phyloP scores from a whole-genome alignment of 2,797 vertebrate species.

The Aulostomus chinensis region DNA sequence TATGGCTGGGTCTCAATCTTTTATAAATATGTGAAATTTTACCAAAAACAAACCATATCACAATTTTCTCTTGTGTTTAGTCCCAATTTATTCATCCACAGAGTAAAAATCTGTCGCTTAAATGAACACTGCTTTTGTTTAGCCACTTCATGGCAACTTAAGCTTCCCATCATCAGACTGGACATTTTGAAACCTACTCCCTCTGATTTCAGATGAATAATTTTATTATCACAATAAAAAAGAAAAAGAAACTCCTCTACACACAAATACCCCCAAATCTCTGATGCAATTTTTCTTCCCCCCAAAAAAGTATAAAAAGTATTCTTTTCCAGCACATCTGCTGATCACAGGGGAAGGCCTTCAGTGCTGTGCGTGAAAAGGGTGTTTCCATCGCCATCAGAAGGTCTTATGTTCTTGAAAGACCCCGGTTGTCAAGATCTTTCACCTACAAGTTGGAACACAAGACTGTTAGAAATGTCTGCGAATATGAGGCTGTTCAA shows the following conservation, averaged over 20 bases:
- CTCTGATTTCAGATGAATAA: conserved; percentile 65
- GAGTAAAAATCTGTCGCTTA: conserved; percentile 72
- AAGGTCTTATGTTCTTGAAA: conserved; percentile 91
- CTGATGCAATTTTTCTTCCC: conserved; percentile 74
- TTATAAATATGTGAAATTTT: not conserved
- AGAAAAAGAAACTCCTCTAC: conserved; percentile 53
- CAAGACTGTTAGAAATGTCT: conserved; percentile 1
- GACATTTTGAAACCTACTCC: conserved; percentile 63
- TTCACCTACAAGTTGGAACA: conserved; percentile 83
- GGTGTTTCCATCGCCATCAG: conserved; percentile 26
- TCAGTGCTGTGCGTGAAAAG: conserved; percentile 84
- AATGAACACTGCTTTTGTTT: conserved; percentile 79
- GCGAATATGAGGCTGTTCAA: not conserved
- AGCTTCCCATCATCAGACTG: conserved; percentile 61
- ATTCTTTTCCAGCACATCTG: conserved; percentile 69
- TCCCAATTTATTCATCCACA: conserved; percentile 81
- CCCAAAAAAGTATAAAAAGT: conserved; percentile 85
- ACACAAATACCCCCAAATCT: conserved; percentile 48
- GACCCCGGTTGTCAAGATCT: conserved; percentile 96
- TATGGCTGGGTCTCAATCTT: too few relatives aligned
- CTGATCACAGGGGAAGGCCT: conserved; percentile 81
- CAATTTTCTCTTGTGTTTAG: conserved; percentile 36
- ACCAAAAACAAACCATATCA: not conserved
- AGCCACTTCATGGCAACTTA: conserved; percentile 77
- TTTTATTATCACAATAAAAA: conserved; percentile 67